Evolutionary conservation across 2,797 vertebrate genomes (phyloP).

Genomic region (Rhinoraja longicauda): DNA sequence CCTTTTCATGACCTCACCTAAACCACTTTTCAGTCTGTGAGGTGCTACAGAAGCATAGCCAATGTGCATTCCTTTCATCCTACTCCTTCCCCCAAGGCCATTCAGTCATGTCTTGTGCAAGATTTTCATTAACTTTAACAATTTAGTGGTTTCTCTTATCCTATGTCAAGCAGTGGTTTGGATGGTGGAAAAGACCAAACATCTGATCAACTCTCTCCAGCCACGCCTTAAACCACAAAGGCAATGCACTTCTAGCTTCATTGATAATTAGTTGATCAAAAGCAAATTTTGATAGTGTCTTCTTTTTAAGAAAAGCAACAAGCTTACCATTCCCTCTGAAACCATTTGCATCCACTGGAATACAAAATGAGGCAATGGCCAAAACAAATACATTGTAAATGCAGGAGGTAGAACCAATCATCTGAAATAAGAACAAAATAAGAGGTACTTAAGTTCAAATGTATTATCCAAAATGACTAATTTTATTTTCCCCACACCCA

Average conservation of each 20-base stretch:
- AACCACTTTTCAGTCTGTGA: neutral
- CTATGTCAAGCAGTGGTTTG: neutral
- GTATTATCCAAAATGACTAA: neutral
- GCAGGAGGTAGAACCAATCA: constrained; percentile 2
- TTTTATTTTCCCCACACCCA: neutral
- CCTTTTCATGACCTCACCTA: neutral
- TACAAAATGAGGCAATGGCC: neutral
- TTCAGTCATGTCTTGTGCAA: neutral
- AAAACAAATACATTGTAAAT: neutral
- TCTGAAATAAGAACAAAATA: constrained; percentile 29
- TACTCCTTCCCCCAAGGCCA: neutral
- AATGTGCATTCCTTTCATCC: neutral
- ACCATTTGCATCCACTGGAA: neutral
- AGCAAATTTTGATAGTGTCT: neutral
- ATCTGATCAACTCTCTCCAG: neutral
- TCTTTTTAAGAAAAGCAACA: neutral
- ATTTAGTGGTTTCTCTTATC: neutral
- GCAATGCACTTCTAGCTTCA: too few relatives aligned
- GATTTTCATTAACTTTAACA: neutral
- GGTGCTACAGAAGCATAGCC: neutral
- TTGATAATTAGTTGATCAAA: neutral
- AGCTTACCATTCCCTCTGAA: constrained; percentile 18
- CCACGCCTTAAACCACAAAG: too few relatives aligned
- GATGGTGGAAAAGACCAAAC: neutral
- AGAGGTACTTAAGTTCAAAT: neutral